These are phyloP conservation scores for Mycogona germanica DNA, from an alignment of 2,888 invertebrate genomes.

Conservation along the genomic window DNA sequence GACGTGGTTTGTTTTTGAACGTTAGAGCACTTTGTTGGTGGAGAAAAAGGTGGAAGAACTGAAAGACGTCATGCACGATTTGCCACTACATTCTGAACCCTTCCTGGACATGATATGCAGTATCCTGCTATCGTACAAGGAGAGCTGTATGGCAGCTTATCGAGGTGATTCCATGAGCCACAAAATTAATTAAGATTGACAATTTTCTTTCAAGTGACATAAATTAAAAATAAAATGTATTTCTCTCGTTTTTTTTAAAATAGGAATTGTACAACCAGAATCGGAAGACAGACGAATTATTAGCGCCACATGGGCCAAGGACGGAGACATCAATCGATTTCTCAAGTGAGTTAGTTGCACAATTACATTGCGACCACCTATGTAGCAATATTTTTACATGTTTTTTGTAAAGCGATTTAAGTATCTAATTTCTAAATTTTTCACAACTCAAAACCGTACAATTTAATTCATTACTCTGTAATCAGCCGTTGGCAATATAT, in stretches of 20 bases:
- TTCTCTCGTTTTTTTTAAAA: neutral
- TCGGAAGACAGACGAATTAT: constrained; percentile 64
- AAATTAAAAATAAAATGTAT: neutral
- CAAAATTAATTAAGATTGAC: neutral
- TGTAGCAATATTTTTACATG: neutral
- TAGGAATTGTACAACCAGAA: constrained; percentile 60
- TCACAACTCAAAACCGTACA: neutral
- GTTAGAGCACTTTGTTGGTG: constrained; percentile 57
- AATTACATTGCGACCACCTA: neutral
- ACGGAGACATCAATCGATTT: constrained; percentile 87
- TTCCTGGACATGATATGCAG: constrained; percentile 58
- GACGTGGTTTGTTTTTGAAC: no score
- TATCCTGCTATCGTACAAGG: constrained; percentile 56
- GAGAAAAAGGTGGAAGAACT: constrained; percentile 54
- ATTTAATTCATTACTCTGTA: no score
- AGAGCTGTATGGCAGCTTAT: constrained; percentile 60
- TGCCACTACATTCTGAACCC: constrained; percentile 61
- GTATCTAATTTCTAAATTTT: neutral
- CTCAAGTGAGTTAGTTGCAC: constrained; percentile 45
- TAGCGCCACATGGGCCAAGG: constrained; percentile 80
- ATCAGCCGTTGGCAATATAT: no score
- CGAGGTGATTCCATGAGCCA: constrained; percentile 30
- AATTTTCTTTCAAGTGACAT: neutral
- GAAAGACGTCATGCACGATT: constrained; percentile 50
- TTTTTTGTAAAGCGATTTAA: neutral